Conservation (phyloP, 2,797 vertebrate species). For the Neopelma chrysocephalum region DNA sequence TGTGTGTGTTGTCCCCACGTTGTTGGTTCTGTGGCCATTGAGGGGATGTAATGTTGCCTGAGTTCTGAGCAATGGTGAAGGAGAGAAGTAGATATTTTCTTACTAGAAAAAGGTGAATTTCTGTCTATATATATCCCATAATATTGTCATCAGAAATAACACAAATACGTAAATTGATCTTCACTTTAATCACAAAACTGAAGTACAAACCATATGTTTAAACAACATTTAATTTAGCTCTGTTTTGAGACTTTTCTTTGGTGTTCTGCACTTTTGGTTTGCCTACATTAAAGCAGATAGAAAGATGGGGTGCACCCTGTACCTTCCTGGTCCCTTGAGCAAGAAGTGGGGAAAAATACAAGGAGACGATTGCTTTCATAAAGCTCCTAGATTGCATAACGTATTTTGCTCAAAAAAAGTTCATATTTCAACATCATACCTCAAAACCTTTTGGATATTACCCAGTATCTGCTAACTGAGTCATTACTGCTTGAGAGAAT, state of each 20-base stretch:
- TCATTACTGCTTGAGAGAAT: not conserved
- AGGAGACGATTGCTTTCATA: not conserved
- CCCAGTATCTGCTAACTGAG: not conserved
- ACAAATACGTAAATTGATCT: not conserved
- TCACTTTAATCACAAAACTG: not conserved
- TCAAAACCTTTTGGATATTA: not conserved
- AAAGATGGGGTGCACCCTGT: not conserved
- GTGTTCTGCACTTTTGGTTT: not conserved
- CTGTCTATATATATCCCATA: not conserved
- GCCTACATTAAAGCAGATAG: not conserved
- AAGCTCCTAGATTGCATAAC: not conserved
- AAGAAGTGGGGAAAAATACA: not conserved
- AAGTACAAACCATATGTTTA: fast-evolving
- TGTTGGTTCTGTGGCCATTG: fast-evolving
- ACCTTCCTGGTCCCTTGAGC: not conserved
- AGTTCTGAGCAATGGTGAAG: not conserved
- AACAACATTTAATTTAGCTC: not conserved
- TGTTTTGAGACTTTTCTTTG: not conserved
- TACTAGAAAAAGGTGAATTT: not conserved
- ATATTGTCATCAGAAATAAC: not conserved
- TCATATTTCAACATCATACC: not conserved
- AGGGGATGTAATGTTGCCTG: not conserved
- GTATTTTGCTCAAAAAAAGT: not conserved
- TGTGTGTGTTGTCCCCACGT: fast-evolving
- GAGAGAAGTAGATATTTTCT: not conserved